Evolutionary conservation across 2,888 invertebrate genomes (phyloP).

Genomic region (Notodonta dromedarius): DNA sequence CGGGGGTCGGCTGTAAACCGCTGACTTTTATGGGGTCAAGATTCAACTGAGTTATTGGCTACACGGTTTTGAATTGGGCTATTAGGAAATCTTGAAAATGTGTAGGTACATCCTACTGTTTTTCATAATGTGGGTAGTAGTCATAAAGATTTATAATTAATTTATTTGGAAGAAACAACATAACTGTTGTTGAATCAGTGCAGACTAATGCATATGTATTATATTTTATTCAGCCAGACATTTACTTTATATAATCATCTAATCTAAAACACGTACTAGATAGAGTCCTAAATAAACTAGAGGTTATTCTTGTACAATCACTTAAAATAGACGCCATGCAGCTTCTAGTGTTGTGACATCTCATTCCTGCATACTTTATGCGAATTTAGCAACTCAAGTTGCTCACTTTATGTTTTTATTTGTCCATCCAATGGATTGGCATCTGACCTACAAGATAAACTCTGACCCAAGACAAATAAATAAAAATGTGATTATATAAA

Average conservation of each 20-base stretch:
- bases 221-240: no score
- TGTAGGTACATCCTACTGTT: not conserved
- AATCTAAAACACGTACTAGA: no score
- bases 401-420: conserved; percentile 6
- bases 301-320: not conserved
- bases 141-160: no score
- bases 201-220: no score
- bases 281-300: not conserved
- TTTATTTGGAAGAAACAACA: no score
- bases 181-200: no score
- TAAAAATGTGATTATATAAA: conserved; percentile 4
- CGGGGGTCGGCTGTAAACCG: conserved; percentile 8
- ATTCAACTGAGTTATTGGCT: conserved; percentile 5
- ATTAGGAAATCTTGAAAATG: conserved; percentile 1
- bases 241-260: no score
- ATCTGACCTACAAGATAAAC: conserved; percentile 9
- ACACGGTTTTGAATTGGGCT: conserved; percentile 1
- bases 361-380: conserved; percentile 3
- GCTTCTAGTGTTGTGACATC: not conserved
- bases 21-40: conserved; percentile 17
- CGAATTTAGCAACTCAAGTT: conserved; percentile 6
- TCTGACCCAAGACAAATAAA: conserved; percentile 6
- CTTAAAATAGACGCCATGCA: not conserved
- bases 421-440: not conserved
- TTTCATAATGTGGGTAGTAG: not conserved